Evolutionary conservation across 2,888 invertebrate species (phyloP).

Genomic region (Stenolophus ochropezus): DNA sequence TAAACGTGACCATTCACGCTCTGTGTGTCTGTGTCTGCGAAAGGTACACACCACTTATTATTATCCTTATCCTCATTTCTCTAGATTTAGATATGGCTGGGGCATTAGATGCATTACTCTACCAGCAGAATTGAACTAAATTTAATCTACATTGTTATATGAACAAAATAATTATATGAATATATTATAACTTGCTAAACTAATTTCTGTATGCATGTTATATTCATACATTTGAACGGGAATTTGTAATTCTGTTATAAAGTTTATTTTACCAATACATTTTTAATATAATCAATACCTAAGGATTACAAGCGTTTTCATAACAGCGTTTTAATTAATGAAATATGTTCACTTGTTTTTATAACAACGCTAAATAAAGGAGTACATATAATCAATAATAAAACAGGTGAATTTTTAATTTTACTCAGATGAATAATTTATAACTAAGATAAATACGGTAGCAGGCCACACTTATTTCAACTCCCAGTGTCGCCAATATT

Average conservation of each 20-base stretch:
- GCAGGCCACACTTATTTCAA: no score
- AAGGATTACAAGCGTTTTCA: background rate
- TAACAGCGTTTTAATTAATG: background rate
- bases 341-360: no score
- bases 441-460: no score
- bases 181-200: background rate
- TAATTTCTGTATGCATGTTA: background rate
- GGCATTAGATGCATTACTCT: background rate
- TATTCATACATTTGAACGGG: background rate
- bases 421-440: no score
- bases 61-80: slow-evolving; percentile 7
- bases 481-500: no score
- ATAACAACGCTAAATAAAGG: no score
- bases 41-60: slow-evolving; percentile 17
- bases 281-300: background rate
- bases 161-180: background rate
- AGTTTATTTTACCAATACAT: background rate
- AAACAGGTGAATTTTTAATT: background rate
- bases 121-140: background rate
- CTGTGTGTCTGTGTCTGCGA: background rate
- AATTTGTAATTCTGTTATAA: background rate
- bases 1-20: slow-evolving; percentile 36
- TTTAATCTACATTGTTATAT: background rate
- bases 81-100: background rate
- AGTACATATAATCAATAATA: no score